These are phyloP conservation scores for Tenualosa thibaudeaui DNA, from an alignment of 2,797 vertebrate species.

Conservation along the genomic window DNA sequence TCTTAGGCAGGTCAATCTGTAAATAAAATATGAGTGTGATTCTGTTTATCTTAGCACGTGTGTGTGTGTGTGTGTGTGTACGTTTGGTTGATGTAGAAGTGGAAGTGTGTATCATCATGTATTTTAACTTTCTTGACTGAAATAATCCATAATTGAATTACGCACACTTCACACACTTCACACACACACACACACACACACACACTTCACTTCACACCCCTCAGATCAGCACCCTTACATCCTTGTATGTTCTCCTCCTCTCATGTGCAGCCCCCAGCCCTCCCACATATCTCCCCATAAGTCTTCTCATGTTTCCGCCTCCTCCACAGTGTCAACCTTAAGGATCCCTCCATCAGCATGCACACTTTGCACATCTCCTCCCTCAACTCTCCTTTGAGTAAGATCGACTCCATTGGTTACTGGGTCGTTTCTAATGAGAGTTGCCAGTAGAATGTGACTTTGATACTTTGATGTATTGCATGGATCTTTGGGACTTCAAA, in stretches of 20 bases:
- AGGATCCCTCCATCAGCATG: neutral
- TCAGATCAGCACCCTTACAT: neutral
- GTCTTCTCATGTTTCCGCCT: neutral
- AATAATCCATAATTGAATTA: neutral
- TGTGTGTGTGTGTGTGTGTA: neutral
- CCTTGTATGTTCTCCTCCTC: neutral
- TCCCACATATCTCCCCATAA: neutral
- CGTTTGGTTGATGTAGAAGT: neutral
- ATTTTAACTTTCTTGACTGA: neutral
- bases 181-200: conserved; percentile 9
- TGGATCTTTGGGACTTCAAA: neutral
- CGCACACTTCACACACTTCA: no score
- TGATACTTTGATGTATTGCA: neutral
- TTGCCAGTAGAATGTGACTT: neutral
- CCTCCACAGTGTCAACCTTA: no score
- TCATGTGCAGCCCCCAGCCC: neutral
- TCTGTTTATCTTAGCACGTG: neutral
- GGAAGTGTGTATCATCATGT: neutral
- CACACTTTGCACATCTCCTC: neutral
- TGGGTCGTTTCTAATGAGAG: neutral
- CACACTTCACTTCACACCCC: neutral
- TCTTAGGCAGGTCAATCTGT: neutral
- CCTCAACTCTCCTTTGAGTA: neutral
- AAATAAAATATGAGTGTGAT: neutral
- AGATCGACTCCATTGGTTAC: neutral